Conservation (phyloP, 2,113 vertebrate species). For the Uropsilus gracilis region DNA sequence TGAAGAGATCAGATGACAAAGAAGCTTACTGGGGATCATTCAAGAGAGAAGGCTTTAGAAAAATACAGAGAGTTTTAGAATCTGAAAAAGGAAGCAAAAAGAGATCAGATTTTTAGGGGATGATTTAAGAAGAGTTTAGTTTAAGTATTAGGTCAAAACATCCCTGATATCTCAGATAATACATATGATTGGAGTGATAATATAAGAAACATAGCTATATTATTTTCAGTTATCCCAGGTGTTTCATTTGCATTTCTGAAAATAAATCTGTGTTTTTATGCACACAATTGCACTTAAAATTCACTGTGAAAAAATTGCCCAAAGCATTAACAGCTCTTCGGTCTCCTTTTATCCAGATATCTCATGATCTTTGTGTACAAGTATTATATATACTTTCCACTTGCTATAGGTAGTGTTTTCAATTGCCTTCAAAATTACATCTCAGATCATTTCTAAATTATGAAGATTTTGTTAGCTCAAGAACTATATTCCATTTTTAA, state of each 20-base stretch:
- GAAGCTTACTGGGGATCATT: not conserved
- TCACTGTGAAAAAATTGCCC: constrained; percentile 59
- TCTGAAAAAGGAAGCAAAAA: not conserved
- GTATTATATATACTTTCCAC: constrained; percentile 30
- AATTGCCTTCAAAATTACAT: constrained; percentile 18
- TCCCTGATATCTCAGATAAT: constrained; percentile 40
- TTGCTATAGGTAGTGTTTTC: constrained; percentile 12
- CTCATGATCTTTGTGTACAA: constrained; percentile 44
- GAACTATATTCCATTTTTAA: not conserved
- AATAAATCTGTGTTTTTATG: constrained; percentile 71
- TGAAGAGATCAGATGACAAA: not conserved
- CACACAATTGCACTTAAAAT: constrained; percentile 67
- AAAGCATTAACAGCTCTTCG: constrained; percentile 26
- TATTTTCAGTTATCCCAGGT: constrained; percentile 75
- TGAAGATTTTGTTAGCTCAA: not conserved
- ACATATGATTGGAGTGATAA: not conserved
- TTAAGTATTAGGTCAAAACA: constrained; percentile 44
- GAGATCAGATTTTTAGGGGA: not conserved
- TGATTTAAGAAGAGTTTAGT: not conserved
- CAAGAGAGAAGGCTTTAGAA: not conserved
- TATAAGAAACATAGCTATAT: constrained; percentile 31
- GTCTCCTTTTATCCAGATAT: not conserved
- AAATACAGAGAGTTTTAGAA: not conserved
- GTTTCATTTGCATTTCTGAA: constrained; percentile 79
- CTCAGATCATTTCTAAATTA: constrained; percentile 23